Evolutionary conservation across 2,888 invertebrate species (phyloP).

Genomic region (Oligia latruncula): DNA sequence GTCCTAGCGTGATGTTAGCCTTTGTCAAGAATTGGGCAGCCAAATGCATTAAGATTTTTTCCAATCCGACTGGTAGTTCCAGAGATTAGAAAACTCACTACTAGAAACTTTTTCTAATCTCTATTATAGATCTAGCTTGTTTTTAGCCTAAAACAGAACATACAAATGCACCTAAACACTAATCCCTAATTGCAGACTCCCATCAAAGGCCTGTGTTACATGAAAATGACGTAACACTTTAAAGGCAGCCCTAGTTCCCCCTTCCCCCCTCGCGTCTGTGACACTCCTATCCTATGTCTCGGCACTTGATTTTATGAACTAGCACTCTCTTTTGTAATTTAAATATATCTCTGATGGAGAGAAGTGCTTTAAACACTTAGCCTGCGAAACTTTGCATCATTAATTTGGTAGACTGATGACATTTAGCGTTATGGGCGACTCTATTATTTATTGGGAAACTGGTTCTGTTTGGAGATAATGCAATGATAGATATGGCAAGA

Average conservation of each 20-base stretch:
- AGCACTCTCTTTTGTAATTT: slow-evolving; percentile 65
- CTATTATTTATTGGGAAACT: slow-evolving; percentile 38
- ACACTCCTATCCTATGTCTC: slow-evolving; percentile 56
- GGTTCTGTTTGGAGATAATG: slow-evolving; percentile 13
- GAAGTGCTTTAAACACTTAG: slow-evolving; percentile 57
- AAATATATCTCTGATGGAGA: slow-evolving; percentile 56
- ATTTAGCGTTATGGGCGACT: slow-evolving; percentile 33
- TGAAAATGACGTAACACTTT: slow-evolving; percentile 40
- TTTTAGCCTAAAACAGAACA: not conserved
- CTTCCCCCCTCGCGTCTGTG: slow-evolving; percentile 19
- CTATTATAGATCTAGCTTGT: too few species aligned
- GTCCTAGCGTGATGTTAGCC: not conserved
- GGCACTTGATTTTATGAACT: slow-evolving; percentile 67
- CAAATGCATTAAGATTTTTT: not conserved
- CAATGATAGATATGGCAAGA: slow-evolving; percentile 6
- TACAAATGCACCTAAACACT: not conserved
- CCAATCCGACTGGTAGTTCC: not conserved
- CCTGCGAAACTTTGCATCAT: slow-evolving; percentile 56
- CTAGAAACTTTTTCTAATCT: too few species aligned
- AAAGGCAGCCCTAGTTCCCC: slow-evolving; percentile 47
- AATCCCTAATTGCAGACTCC: slow-evolving; percentile 30
- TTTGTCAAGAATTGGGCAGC: not conserved
- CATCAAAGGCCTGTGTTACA: slow-evolving; percentile 38
- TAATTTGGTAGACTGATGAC: slow-evolving; percentile 48
- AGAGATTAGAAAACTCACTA: not conserved